Conservation (phyloP, 2,113 vertebrate species). For the Thryonomys swinderianus region DNA sequence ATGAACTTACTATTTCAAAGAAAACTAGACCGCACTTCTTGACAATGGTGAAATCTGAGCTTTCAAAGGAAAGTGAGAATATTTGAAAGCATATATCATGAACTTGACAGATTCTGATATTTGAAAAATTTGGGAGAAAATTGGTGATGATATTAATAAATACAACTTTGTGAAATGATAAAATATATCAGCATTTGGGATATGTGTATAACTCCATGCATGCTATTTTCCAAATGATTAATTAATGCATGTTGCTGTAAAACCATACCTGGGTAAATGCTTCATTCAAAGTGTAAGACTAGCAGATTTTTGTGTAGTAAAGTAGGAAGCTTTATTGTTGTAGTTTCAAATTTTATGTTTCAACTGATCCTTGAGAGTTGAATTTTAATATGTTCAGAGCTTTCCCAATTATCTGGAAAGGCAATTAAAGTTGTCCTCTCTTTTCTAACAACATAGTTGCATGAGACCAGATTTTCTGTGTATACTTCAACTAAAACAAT, state of each 20-base stretch:
- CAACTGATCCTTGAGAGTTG: slow-evolving; percentile 3
- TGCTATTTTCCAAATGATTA: slow-evolving; percentile 28
- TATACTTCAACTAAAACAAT: slow-evolving; percentile 8
- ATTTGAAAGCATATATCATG: background rate
- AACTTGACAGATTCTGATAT: background rate
- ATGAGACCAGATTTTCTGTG: background rate
- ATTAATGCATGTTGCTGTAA: background rate
- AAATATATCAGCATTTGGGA: slow-evolving; percentile 28
- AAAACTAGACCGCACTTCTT: slow-evolving; percentile 14
- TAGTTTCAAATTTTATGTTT: slow-evolving; percentile 10
- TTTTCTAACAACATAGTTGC: background rate
- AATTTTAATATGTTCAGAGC: background rate
- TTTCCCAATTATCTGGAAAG: background rate
- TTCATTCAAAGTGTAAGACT: background rate
- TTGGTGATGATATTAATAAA: background rate
- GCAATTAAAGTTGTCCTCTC: background rate
- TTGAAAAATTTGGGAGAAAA: background rate
- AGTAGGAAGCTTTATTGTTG: background rate
- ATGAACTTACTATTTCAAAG: background rate
- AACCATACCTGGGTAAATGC: background rate
- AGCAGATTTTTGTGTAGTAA: background rate
- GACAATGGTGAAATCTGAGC: background rate
- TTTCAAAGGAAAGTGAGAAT: slow-evolving; percentile 31
- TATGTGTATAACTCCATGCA: background rate
- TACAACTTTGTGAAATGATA: slow-evolving; percentile 18